Percentiles rank a stretch among this genome's conserved stretches.
These are phyloP conservation scores for Remorina albescens DNA, from an alignment of 2,797 vertebrate genomes.

Conservation along the genomic window DNA sequence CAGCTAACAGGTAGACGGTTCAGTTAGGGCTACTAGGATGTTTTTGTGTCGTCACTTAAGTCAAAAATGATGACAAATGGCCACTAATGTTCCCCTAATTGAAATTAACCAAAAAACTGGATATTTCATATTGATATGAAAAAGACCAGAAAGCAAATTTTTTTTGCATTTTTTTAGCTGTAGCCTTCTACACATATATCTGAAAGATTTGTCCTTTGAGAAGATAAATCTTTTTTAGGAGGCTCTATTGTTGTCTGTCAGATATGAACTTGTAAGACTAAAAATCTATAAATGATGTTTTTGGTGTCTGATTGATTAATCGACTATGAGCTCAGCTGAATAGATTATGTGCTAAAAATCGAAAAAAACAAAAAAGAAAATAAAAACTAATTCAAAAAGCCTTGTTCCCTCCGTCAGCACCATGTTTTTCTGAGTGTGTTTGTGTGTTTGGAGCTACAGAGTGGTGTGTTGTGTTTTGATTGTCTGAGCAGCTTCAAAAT, in stretches of 20 bases:
- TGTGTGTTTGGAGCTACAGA: constrained; percentile 66
- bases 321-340: constrained; percentile 23
- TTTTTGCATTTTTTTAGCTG: constrained; percentile 24
- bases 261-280: constrained; percentile 46
- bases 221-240: neutral
- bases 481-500: constrained; percentile 62
- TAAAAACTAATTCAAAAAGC: constrained; percentile 86
- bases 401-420: constrained; percentile 90
- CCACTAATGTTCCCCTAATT: constrained; percentile 15
- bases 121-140: constrained; percentile 25
- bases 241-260: neutral
- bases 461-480: constrained; percentile 55
- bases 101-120: neutral
- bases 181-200: constrained; percentile 25
- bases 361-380: constrained; percentile 86
- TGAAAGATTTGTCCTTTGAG: constrained; percentile 1
- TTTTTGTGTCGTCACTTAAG: neutral
- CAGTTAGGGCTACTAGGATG: constrained; percentile 8
- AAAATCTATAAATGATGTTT: constrained; percentile 30
- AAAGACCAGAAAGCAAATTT: constrained; percentile 36
- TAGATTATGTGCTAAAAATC: constrained; percentile 77
- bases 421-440: constrained; percentile 50
- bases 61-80: constrained; percentile 10
- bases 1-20: constrained; percentile 44
- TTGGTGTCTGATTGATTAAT: constrained; percentile 49